A percentile compares a stretch with the other conserved stretches of the same genome.
Evolutionary conservation across 2,888 invertebrate species (phyloP).

Genomic region (Idaea dimidiata): DNA sequence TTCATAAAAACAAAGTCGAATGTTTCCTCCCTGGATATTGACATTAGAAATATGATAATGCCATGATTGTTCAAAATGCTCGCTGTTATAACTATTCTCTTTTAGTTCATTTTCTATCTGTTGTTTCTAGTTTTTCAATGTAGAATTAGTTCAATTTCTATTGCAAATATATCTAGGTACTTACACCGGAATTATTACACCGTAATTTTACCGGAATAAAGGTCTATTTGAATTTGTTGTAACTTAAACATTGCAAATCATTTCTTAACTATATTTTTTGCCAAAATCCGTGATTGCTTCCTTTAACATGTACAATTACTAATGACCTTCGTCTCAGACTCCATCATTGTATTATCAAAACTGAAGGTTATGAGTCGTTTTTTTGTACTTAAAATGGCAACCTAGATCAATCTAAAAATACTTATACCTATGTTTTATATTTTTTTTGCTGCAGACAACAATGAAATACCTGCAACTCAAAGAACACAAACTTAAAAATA

Average conservation of each 20-base stretch:
- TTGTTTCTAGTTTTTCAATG: too few relatives aligned
- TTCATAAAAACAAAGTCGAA: too few relatives aligned
- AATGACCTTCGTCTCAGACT: background rate
- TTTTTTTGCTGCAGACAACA: background rate
- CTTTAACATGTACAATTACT: constrained; percentile 1
- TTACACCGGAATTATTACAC: background rate
- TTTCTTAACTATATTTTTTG: background rate
- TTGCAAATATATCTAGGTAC: too few relatives aligned
- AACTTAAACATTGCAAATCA: background rate
- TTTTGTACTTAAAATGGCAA: background rate
- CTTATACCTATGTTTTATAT: background rate
- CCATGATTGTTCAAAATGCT: too few relatives aligned
- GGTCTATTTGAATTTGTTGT: background rate
- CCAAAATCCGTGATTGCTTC: background rate
- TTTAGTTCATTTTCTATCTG: too few relatives aligned
- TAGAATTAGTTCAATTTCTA: too few relatives aligned
- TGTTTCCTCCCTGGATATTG: too few relatives aligned
- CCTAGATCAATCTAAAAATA: background rate
- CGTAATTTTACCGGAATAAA: background rate
- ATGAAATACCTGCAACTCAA: too few relatives aligned
- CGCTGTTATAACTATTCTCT: too few relatives aligned
- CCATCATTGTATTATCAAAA: background rate
- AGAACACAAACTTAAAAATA: too few relatives aligned
- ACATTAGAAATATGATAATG: too few relatives aligned
- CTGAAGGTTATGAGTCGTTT: background rate